Evolutionary conservation across 1,140 invertebrate genomes (phyloP).

Genomic region (Magallana ariakensis): DNA sequence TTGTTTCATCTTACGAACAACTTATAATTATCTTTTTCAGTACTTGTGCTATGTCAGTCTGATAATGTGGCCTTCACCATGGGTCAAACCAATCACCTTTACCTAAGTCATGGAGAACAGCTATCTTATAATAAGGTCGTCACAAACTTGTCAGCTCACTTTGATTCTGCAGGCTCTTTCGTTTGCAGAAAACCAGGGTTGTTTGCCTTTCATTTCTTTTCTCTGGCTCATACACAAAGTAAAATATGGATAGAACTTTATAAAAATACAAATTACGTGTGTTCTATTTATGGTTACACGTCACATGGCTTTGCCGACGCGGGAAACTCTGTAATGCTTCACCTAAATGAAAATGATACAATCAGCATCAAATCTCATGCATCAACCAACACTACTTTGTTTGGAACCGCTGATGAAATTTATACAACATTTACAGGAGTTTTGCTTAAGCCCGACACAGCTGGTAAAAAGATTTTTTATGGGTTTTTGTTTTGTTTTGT

Average conservation of each 20-base stretch:
- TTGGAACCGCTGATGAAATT: slow-evolving; percentile 42
- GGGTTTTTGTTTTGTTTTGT: too few relatives aligned
- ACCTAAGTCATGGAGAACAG: slow-evolving; percentile 46
- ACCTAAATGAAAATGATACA: slow-evolving; percentile 6
- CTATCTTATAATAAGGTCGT: slow-evolving; percentile 46
- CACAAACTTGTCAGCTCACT: slow-evolving; percentile 20
- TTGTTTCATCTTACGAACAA: too few relatives aligned
- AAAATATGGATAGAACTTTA: slow-evolving; percentile 54
- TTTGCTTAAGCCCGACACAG: background rate
- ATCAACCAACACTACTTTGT: slow-evolving; percentile 10
- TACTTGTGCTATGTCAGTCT: background rate
- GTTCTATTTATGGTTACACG: slow-evolving; percentile 47
- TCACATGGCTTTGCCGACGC: slow-evolving; percentile 55
- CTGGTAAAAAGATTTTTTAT: background rate
- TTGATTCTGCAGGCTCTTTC: slow-evolving; percentile 38
- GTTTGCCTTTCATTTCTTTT: slow-evolving; percentile 54
- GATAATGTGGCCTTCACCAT: slow-evolving; percentile 45
- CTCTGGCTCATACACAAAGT: slow-evolving; percentile 36
- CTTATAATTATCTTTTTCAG: background rate
- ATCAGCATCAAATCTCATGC: slow-evolving; percentile 43
- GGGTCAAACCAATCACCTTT: slow-evolving; percentile 32
- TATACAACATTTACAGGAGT: slow-evolving; percentile 59
- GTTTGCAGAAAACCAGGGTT: slow-evolving; percentile 42
- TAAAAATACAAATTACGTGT: slow-evolving; percentile 46
- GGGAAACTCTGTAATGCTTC: slow-evolving; percentile 53